Evolutionary conservation across 2,797 vertebrate genomes (phyloP), one percentile per base, ranked within the genome.

Genomic region (Eleutherodactylus coqui): DNA sequence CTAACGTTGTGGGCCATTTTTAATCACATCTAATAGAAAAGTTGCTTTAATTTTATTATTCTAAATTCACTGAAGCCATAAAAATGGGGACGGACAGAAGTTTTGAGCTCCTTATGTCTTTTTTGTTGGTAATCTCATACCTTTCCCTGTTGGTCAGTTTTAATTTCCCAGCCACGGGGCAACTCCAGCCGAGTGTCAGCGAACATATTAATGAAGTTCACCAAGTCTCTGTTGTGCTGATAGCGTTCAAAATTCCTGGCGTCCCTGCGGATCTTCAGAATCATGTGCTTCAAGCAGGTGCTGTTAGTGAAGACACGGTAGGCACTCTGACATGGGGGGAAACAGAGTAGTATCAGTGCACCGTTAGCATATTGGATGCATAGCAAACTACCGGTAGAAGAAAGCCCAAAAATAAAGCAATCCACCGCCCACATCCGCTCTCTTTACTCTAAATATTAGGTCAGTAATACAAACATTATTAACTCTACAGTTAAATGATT

Each of bases 261-360:
- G 1, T 99, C 98, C n/a, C 97, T 94, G 0, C 98, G 97, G 84
- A 99, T 96, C 92, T 99, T 99, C 90, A 99, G 92, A 89, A 99
- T 96, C 98, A 99, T 99, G 92, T 99, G 98, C 92, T 99, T 99
- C 85, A 99, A 94, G 89, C 97, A 99, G 89, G 96, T 98, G 89
- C 97, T 99, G 93, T 96, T 97, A 89, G 97, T 98, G 92, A 99
- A 99, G 92, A 97, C 96, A 88, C 96, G 93, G 91, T 99, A 99
- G 83, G 97, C 97, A 91, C 96, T 96, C 98, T 99, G 88, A 21
- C 87, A 70, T 41, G 29, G n/a, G 14, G 14, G 11, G 34, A 75
- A 32, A 55, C 5, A 53, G 1, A 32, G 0, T 69, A 13, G 16
- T 29, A 19, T 47, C 5, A 43, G 55, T 10, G 19, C 29, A 32